A percentile compares a stretch with the other conserved stretches of the same genome.
These are phyloP conservation scores for Calameuta pallipes DNA, from an alignment of 2,888 invertebrate species.

Conservation along the genomic window DNA sequence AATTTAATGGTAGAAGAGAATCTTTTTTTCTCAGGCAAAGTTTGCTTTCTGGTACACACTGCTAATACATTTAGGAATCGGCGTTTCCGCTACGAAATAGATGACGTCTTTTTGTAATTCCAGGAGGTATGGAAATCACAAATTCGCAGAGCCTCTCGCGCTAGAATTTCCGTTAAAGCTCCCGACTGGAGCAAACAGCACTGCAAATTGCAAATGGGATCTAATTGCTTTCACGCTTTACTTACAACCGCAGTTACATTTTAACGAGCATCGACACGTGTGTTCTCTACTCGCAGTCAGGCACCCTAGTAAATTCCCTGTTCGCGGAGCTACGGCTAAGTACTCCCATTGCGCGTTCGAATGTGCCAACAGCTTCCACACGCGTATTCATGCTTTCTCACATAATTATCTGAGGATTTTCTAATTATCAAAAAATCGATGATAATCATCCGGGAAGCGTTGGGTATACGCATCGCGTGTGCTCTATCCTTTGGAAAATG, in stretches of 20 bases:
- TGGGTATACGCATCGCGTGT: not conserved
- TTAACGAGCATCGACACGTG: slow-evolving; percentile 39
- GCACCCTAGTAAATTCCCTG: slow-evolving; percentile 23
- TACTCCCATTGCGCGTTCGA: slow-evolving; percentile 7
- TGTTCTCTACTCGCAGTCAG: slow-evolving; percentile 9
- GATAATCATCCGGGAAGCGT: not conserved
- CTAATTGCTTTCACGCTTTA: slow-evolving; percentile 49
- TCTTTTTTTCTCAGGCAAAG: not conserved
- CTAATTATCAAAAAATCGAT: not conserved
- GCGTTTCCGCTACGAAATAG: not conserved
- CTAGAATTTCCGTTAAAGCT: not conserved
- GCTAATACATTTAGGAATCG: not conserved
- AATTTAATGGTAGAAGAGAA: not conserved
- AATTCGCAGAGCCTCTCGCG: not conserved
- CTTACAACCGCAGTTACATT: slow-evolving; percentile 41
- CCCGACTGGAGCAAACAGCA: slow-evolving; percentile 40
- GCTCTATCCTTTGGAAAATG: not conserved
- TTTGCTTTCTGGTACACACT: not conserved
- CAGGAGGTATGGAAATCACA: not conserved
- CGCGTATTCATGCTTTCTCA: not conserved
- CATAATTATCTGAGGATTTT: not conserved
- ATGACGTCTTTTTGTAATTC: not conserved
- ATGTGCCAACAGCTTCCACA: not conserved
- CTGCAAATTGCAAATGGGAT: slow-evolving; percentile 46
- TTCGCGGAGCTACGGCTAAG: slow-evolving; percentile 20